Evolutionary conservation across 1,140 invertebrate genomes (phyloP).

Genomic region (Hermetia illucens): DNA sequence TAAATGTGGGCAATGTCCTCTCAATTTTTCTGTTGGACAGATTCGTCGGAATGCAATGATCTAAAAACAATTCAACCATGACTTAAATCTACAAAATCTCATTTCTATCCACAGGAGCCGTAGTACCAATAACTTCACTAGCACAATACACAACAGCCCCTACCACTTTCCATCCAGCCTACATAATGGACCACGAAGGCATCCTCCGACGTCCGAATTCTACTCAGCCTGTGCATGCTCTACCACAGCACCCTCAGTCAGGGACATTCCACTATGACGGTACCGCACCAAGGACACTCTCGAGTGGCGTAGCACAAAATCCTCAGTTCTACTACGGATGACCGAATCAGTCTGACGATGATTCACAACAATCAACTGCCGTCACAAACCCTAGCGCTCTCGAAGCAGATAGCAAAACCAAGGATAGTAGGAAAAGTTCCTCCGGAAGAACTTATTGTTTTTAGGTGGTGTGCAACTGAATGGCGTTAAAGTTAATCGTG

Average conservation of each 20-base stretch:
- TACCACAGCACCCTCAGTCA: slow-evolving; percentile 12
- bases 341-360: slow-evolving; percentile 9
- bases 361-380: too few relatives aligned
- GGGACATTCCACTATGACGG: slow-evolving; percentile 18
- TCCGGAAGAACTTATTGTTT: not conserved
- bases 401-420: not conserved
- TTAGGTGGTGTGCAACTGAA: not conserved
- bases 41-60: too few relatives aligned
- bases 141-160: slow-evolving; percentile 22
- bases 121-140: slow-evolving; percentile 19
- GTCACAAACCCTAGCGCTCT: too few relatives aligned
- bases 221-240: not conserved
- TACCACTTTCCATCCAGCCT: slow-evolving; percentile 20
- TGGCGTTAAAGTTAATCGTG: not conserved
- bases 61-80: too few relatives aligned
- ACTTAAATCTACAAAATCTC: too few relatives aligned
- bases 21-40: too few relatives aligned
- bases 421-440: not conserved
- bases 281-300: slow-evolving; percentile 23
- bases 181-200: slow-evolving; percentile 21
- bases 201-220: slow-evolving; percentile 10
- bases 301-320: slow-evolving; percentile 21
- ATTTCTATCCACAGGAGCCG: slow-evolving; percentile 12
- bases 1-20: too few relatives aligned
- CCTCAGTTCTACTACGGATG: slow-evolving; percentile 29